These are phyloP conservation scores for Charaxes varanes DNA, from an alignment of 1,140 invertebrate species.

Conservation along the genomic window DNA sequence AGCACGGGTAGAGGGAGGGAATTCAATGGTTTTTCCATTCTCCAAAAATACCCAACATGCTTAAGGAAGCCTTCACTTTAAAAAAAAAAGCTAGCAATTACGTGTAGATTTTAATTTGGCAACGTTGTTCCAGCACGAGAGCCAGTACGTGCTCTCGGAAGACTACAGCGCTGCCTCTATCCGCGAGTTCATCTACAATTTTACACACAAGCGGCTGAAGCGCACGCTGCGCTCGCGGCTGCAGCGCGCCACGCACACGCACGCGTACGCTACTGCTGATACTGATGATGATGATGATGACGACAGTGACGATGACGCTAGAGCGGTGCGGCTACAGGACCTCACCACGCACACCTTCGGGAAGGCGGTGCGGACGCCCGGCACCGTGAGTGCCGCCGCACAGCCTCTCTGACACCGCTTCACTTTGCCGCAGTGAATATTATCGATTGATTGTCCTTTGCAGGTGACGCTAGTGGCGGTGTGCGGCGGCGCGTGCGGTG, in stretches of 20 bases:
- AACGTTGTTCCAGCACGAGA: slow-evolving; percentile 77
- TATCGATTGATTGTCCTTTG: not conserved
- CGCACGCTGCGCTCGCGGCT: slow-evolving; percentile 62
- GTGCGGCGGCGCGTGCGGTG: slow-evolving; percentile 82
- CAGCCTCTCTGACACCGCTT: no score
- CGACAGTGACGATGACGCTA: slow-evolving; percentile 24
- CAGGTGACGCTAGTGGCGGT: slow-evolving; percentile 84
- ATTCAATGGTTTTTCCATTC: no score
- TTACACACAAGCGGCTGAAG: slow-evolving; percentile 74
- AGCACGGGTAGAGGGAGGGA: no score
- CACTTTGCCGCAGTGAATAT: no score
- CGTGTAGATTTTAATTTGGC: slow-evolving; percentile 4
- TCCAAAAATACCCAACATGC: no score
- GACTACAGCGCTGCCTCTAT: slow-evolving; percentile 75
- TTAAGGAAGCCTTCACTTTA: no score
- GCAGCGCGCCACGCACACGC: slow-evolving; percentile 52
- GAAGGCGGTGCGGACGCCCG: slow-evolving; percentile 39
- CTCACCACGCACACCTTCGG: slow-evolving; percentile 50
- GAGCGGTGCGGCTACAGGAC: slow-evolving; percentile 35
- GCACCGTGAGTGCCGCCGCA: slow-evolving; percentile 50
- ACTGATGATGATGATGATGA: slow-evolving; percentile 19
- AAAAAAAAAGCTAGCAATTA: no score
- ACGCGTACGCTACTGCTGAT: slow-evolving; percentile 45
- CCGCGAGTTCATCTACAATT: slow-evolving; percentile 80
- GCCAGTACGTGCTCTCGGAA: slow-evolving; percentile 78